Conservation (phyloP, 2,113 vertebrate genomes). For the Gadus macrocephalus region DNA sequence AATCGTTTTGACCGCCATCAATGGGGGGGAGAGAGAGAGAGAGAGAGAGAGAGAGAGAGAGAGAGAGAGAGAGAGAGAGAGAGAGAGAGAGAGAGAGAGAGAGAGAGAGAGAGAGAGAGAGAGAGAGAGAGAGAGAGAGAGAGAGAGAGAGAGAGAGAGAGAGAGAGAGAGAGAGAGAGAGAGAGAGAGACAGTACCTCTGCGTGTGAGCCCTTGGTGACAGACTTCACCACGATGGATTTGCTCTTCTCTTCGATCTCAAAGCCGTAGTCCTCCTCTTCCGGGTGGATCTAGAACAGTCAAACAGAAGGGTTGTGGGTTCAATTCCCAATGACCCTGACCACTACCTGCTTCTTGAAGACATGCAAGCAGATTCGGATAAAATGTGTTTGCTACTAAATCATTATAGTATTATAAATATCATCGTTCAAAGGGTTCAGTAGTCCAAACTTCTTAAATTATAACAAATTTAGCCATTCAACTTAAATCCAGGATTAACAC, state of each 20-base stretch:
- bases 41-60: slow-evolving; percentile 4
- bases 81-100: slow-evolving; percentile 4
- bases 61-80: slow-evolving; percentile 18
- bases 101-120: slow-evolving; percentile 10
- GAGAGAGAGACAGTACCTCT: slow-evolving; percentile 73
- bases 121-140: slow-evolving; percentile 18
- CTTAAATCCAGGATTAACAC: too few relatives aligned
- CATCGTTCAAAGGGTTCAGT: too few relatives aligned
- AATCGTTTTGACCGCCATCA: too few relatives aligned
- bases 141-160: not conserved
- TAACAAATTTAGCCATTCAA: too few relatives aligned
- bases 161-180: not conserved
- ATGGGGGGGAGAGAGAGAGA: not conserved
- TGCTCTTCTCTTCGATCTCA: slow-evolving; percentile 96
- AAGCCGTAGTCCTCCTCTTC: slow-evolving; percentile 96
- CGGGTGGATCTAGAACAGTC: slow-evolving; percentile 80
- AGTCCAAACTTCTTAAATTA: too few relatives aligned
- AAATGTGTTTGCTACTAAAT: too few relatives aligned
- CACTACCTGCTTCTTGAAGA: not conserved
- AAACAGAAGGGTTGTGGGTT: too few relatives aligned
- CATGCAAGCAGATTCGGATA: too few relatives aligned
- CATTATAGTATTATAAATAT: too few relatives aligned
- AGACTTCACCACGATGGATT: slow-evolving; percentile 88
- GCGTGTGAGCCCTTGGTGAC: slow-evolving; percentile 89
- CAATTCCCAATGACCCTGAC: too few relatives aligned